These are phyloP conservation scores for Puffinus mauretanicus DNA, from an alignment of 2,113 vertebrate species.

Conservation along the genomic window DNA sequence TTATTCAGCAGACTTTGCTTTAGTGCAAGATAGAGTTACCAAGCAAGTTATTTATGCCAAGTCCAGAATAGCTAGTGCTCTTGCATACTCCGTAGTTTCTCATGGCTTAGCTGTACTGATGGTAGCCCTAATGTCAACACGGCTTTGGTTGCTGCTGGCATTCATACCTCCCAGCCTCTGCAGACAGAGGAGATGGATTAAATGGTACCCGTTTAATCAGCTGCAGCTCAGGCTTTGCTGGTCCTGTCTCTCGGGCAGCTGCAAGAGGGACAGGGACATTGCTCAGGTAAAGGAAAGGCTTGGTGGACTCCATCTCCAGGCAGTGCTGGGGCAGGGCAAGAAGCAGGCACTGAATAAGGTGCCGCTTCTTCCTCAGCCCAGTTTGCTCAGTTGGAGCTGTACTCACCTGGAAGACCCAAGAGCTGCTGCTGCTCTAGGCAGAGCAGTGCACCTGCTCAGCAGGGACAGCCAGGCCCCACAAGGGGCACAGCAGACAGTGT, in stretches of 20 bases:
- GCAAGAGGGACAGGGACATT: background rate
- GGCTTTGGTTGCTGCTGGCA: background rate
- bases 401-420: background rate
- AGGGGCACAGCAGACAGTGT: fast-evolving
- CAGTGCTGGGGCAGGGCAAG: background rate
- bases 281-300: background rate
- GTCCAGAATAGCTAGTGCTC: background rate
- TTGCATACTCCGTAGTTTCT: background rate
- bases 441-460: background rate
- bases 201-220: background rate
- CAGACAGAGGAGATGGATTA: background rate
- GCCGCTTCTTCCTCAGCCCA: background rate
- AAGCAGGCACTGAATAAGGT: background rate
- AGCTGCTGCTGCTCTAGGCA: background rate
- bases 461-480: background rate
- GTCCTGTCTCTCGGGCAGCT: background rate
- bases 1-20: background rate
- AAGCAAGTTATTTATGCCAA: slow-evolving; percentile 10
- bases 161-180: background rate
- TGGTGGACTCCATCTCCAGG: background rate
- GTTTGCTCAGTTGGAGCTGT: background rate
- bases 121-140: slow-evolving; percentile 17
- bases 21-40: background rate
- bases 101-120: background rate
- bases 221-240: background rate